Evolutionary conservation across 1,140 invertebrate species (phyloP).

Genomic region (Pollicipes pollicipes): DNA sequence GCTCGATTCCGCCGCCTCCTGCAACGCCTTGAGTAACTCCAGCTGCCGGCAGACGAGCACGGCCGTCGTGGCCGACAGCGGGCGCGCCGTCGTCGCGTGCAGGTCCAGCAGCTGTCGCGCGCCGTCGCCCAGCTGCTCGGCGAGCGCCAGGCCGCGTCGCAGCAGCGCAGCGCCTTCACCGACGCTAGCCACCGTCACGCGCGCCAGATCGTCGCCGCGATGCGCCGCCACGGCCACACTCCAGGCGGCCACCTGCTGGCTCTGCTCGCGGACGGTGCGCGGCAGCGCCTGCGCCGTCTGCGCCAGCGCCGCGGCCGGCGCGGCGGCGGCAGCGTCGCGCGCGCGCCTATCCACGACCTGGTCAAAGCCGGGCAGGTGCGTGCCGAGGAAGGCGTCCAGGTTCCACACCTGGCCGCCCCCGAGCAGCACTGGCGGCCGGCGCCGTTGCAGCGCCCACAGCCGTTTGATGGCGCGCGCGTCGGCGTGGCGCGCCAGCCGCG

Average conservation of each 20-base stretch:
- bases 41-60: constrained; percentile 57
- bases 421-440: background rate
- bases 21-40: constrained; percentile 61
- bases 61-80: constrained; percentile 58
- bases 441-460: constrained; percentile 2
- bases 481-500: constrained; percentile 7
- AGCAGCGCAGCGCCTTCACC: constrained; percentile 6
- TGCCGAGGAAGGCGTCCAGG: background rate
- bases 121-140: constrained; percentile 39
- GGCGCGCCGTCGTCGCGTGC: constrained; percentile 49
- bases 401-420: background rate
- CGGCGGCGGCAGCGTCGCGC: background rate
- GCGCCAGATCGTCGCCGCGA: constrained; percentile 3
- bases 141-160: constrained; percentile 44
- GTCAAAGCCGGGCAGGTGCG: background rate
- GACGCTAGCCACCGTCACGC: constrained; percentile 6
- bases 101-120: constrained; percentile 52
- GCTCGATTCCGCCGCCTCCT: constrained; percentile 39
- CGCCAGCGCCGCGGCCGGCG: constrained; percentile 25
- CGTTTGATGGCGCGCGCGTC: constrained; percentile 8
- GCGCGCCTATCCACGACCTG: background rate
- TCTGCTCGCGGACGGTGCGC: constrained; percentile 36
- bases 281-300: constrained; percentile 39
- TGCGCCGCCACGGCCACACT: constrained; percentile 7
- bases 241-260: constrained; percentile 24